Base-by-base conservation (phyloP, 2,113 vertebrate genomes). In the Thunnus thynnus region DNA sequence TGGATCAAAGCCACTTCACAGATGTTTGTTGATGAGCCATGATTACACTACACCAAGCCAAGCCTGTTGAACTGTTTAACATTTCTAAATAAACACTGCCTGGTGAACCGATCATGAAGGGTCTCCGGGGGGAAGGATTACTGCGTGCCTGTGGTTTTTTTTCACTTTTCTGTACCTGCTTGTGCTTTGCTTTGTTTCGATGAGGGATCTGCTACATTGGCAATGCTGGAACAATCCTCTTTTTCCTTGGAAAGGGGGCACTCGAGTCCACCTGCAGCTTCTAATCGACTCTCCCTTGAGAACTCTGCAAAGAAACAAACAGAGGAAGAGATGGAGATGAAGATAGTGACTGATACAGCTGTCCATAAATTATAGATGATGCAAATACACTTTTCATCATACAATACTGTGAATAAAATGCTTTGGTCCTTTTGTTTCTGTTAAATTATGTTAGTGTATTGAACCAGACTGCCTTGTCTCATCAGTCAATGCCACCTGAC, bases 241-340 rank as follows among this genome's bases (percentile, higher is more conserved):
- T 89, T 84, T 55, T 94, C 93, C 66, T 89, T 79, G 65, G 91
- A 66, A 63, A 86, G 80, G 47, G 92, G 80, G 58, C 86, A 78
- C 70, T 92, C 87, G 1, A 80, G 76, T 52, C 88, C 94, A 18
- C 90, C 90, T 13, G 85, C 69, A 64, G 87, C 92, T 25, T 95
- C 95, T 87, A 90, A 92, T 78, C 92, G 86, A 78, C 91, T 95
- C 63, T 94, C 93, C 76, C 90, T 93, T 0, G 95, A 95, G 86
- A 95, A 94, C 79, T 94, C 95, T 94, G 84, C 44, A 76, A 51
- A 82, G 46, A 81, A 55, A 74, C 46, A 76, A 46, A 79, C 0
- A 41, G 41, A 80, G 55, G 62, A 65, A 7, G 20, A 81, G 14
- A 54, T 44, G 56, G 13, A 69, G 51, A 58, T 30, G 52, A 62